Conservation (phyloP, 2,797 vertebrate species). For the Lerista edwardsae region DNA sequence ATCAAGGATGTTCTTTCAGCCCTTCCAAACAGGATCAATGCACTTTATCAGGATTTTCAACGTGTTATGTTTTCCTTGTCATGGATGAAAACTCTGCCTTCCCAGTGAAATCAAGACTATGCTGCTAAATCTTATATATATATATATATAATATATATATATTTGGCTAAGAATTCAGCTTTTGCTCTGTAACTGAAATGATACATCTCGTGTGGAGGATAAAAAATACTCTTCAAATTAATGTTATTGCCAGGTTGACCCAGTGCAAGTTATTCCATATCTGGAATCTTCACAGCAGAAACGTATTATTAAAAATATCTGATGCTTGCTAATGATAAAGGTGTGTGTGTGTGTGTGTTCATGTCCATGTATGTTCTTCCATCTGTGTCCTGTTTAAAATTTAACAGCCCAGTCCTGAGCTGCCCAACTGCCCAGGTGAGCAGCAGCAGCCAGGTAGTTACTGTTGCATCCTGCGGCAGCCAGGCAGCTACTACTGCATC, state of each 20-base stretch:
- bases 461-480: too few relatives aligned
- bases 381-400: neutral
- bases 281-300: neutral
- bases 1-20: neutral
- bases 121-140: neutral
- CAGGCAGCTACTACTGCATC: too few relatives aligned
- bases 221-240: neutral
- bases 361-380: neutral
- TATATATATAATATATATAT: too few relatives aligned
- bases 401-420: too few relatives aligned
- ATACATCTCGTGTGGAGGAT: neutral
- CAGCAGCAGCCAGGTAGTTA: too few relatives aligned
- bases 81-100: constrained; percentile 28
- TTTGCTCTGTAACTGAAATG: constrained; percentile 21
- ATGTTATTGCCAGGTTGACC: neutral
- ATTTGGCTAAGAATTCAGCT: neutral
- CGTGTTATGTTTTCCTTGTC: neutral
- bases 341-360: neutral
- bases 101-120: neutral
- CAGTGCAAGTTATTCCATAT: neutral
- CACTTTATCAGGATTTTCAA: constrained; percentile 17
- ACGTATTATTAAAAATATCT: neutral
- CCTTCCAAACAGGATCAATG: neutral
- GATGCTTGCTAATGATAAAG: neutral
- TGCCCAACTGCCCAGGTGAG: too few relatives aligned